Evolutionary conservation across 2,888 invertebrate genomes (phyloP).

Genomic region (Melieria crassipennis): DNA sequence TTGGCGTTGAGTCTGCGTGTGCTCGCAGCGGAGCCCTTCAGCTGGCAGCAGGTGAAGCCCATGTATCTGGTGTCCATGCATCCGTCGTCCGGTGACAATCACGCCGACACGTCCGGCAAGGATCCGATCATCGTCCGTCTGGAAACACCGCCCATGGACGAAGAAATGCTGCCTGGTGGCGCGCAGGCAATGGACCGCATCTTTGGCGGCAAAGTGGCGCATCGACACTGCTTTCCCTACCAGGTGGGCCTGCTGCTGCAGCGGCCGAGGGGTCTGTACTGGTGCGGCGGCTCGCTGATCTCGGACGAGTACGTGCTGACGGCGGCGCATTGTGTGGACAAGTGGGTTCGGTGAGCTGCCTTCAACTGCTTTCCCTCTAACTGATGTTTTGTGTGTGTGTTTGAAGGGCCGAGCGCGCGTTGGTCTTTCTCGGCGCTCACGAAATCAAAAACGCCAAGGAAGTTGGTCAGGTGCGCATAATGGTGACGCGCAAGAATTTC

Average conservation of each 20-base stretch:
- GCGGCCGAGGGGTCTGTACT: constrained; percentile 59
- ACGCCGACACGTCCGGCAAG: constrained; percentile 32
- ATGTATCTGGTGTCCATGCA: constrained; percentile 63
- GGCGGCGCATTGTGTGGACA: constrained; percentile 63
- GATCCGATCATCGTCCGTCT: constrained; percentile 55
- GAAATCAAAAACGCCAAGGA: constrained; percentile 63
- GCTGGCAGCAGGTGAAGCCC: constrained; percentile 62
- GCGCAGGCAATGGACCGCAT: constrained; percentile 63
- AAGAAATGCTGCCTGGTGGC: constrained; percentile 54
- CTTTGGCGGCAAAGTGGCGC: constrained; percentile 60
- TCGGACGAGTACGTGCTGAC: constrained; percentile 61
- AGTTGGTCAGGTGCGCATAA: constrained; percentile 63
- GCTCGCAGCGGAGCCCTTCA: constrained; percentile 38
- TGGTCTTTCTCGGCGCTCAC: constrained; percentile 63
- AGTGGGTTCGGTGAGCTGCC: constrained; percentile 46
- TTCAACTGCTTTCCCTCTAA: not conserved
- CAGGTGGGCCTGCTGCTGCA: constrained; percentile 62
- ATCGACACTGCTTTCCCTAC: constrained; percentile 59
- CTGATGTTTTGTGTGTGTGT: not conserved
- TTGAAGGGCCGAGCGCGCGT: constrained; percentile 58
- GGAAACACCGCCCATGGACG: constrained; percentile 56
- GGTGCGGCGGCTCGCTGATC: constrained; percentile 63
- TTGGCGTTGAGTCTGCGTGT: not conserved
- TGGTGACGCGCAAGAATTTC: constrained; percentile 57
- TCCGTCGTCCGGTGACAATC: constrained; percentile 45